Conservation (phyloP, 1,140 invertebrate genomes). For the Drosophila subpulchrella region DNA sequence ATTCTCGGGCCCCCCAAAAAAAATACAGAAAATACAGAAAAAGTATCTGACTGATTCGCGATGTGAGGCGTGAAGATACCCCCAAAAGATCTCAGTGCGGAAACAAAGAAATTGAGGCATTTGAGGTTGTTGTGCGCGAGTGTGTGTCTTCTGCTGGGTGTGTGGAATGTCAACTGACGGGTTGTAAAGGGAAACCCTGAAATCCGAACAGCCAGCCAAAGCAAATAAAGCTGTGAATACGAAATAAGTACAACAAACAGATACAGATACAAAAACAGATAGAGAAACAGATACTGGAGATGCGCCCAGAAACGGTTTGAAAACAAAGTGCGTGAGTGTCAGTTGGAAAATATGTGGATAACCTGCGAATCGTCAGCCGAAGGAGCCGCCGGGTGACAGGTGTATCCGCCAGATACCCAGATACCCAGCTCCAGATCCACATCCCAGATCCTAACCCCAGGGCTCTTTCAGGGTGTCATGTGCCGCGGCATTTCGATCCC, state of each 20-base stretch:
- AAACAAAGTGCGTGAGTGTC: conserved; percentile 9
- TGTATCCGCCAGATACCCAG: conserved; percentile 15
- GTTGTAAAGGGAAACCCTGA: conserved; percentile 81
- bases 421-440: neutral
- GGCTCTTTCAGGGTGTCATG: conserved; percentile 50
- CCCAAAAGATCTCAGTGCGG: conserved; percentile 25
- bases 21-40: conserved; percentile 11
- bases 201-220: conserved; percentile 57
- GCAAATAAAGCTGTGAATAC: conserved; percentile 54
- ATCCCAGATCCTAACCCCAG: conserved; percentile 40
- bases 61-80: conserved; percentile 1
- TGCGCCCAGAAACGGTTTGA: conserved; percentile 8
- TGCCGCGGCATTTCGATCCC: conserved; percentile 48
- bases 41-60: conserved; percentile 15
- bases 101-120: conserved; percentile 56
- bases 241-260: conserved; percentile 53
- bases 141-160: conserved; percentile 48
- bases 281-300: conserved; percentile 15
- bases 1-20: conserved; percentile 18
- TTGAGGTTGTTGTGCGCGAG: conserved; percentile 29
- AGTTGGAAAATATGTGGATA: conserved; percentile 24
- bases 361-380: conserved; percentile 7
- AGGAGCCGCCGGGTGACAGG: conserved; percentile 12
- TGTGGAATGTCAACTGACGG: conserved; percentile 80
- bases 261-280: conserved; percentile 27